These are phyloP conservation scores for Elysia crispata DNA, from an alignment of 2,888 invertebrate species.

Conservation along the genomic window DNA sequence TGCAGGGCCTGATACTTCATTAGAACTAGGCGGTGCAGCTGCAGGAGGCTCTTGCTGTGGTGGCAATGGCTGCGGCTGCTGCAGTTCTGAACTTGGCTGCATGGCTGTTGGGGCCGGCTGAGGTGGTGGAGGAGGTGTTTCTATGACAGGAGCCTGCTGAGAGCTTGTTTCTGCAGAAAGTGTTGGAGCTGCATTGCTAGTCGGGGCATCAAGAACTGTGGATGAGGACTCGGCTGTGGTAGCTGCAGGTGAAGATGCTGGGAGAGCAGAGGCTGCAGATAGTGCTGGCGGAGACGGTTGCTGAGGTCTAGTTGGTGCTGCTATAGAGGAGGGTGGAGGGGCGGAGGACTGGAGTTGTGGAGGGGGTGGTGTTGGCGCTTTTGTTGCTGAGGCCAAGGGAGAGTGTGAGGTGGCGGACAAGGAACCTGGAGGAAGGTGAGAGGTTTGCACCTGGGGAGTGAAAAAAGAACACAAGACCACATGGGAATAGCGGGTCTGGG, in stretches of 20 bases:
- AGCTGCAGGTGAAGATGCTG: neutral
- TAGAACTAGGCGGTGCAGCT: too few species aligned
- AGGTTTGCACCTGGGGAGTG: slow-evolving; percentile 58
- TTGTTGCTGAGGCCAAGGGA: slow-evolving; percentile 52
- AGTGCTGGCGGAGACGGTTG: neutral
- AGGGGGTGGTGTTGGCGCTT: slow-evolving; percentile 47
- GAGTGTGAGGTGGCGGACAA: slow-evolving; percentile 55
- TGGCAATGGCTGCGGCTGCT: neutral
- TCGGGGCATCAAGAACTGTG: neutral
- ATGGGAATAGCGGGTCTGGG: neutral
- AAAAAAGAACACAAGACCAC: neutral
- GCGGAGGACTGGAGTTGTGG: neutral
- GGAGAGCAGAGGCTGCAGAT: neutral
- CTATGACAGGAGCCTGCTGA: too few species aligned
- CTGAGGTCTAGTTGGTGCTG: neutral
- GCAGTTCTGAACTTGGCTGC: too few species aligned
- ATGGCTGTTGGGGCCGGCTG: too few species aligned
- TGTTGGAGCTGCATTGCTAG: neutral
- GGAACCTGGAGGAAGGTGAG: slow-evolving; percentile 58
- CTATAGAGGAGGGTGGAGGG: neutral
- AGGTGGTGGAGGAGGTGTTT: too few species aligned
- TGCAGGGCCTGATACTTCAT: too few species aligned
- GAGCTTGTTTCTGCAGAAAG: too few species aligned
- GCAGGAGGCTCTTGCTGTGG: neutral
- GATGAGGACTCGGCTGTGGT: slow-evolving; percentile 6